Percentiles rank a stretch among this genome's conserved stretches.
Evolutionary conservation across 2,888 invertebrate genomes (phyloP).

Genomic region (Oligia fasciuncula): DNA sequence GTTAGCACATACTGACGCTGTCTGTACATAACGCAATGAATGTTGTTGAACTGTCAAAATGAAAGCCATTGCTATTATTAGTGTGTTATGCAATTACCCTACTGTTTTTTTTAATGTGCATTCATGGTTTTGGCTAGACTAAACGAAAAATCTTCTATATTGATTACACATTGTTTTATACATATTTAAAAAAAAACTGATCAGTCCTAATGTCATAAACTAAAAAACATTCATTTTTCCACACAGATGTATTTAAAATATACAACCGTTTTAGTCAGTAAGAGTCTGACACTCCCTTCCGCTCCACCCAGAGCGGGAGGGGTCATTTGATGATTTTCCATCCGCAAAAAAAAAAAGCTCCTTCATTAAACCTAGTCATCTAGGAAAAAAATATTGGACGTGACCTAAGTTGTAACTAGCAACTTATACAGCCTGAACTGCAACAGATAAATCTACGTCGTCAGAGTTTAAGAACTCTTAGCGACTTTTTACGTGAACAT

Average conservation of each 20-base stretch:
- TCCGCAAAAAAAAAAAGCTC: neutral
- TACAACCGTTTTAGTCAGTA: no score
- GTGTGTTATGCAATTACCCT: neutral
- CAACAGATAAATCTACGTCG: neutral
- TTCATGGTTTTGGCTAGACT: neutral
- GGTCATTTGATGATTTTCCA: no score
- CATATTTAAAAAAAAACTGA: slow-evolving; percentile 1
- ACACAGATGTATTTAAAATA: neutral
- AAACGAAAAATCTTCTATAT: neutral
- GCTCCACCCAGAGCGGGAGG: no score
- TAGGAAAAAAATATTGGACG: neutral
- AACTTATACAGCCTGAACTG: neutral
- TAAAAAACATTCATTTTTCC: no score
- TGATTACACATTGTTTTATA: neutral
- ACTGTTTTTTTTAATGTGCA: neutral
- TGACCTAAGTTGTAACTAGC: neutral
- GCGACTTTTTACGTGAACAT: neutral
- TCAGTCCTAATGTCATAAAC: neutral
- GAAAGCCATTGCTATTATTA: neutral
- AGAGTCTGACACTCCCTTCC: no score
- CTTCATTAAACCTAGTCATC: neutral
- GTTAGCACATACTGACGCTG: no score
- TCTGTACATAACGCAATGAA: neutral
- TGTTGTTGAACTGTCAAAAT: neutral
- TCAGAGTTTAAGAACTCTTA: neutral